These are phyloP conservation scores for Somateria mollissima DNA, from an alignment of 2,797 vertebrate species.

Conservation along the genomic window DNA sequence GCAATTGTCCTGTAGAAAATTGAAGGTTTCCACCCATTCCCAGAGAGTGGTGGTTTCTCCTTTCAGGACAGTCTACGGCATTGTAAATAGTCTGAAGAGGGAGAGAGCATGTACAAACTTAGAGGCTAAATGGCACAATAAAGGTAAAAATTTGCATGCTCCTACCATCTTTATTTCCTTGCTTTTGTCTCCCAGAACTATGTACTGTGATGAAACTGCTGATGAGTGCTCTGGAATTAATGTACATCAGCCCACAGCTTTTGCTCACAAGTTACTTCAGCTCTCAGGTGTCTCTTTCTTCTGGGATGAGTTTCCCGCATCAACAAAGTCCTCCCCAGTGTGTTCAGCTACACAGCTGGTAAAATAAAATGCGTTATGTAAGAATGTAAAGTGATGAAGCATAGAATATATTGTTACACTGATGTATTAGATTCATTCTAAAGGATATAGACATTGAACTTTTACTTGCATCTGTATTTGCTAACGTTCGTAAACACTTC, in stretches of 20 bases:
- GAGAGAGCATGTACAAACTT: not conserved
- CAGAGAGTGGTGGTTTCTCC: not conserved
- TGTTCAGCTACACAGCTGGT: conserved; percentile 89
- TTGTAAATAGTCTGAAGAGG: not conserved
- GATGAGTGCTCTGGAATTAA: conserved; percentile 91
- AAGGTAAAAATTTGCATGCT: not conserved
- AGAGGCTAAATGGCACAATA: not conserved
- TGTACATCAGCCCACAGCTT: conserved; percentile 94
- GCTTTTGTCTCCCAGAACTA: conserved; percentile 82
- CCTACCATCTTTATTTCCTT: conserved; percentile 2
- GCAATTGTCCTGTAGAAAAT: not conserved
- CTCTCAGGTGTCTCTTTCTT: conserved; percentile 92
- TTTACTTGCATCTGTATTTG: not conserved
- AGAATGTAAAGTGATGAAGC: not conserved
- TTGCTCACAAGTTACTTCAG: conserved; percentile 93
- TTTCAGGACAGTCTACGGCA: not conserved
- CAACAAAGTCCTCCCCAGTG: conserved; percentile 87
- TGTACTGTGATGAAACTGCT: conserved; percentile 93
- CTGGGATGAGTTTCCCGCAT: conserved; percentile 96
- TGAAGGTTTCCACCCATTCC: not conserved
- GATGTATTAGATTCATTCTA: not conserved
- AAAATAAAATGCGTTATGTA: conserved; percentile 59
- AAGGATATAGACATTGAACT: not conserved
- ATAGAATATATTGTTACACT: not conserved
- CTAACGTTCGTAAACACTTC: not conserved